phyloP scores from a whole-genome alignment of 2,888 invertebrate genomes.

The Coremacera marginata region DNA sequence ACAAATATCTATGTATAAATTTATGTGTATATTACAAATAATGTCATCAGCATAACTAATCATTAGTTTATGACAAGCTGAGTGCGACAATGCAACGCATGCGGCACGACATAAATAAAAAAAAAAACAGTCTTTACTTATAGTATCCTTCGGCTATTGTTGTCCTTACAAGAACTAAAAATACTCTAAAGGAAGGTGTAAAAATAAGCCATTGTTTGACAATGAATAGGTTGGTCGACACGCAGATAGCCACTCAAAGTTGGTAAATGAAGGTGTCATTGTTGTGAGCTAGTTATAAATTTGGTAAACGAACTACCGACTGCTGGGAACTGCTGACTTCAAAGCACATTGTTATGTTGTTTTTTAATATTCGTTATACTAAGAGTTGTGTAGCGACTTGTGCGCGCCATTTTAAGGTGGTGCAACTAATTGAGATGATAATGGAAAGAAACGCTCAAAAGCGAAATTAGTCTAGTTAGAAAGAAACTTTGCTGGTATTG shows the following conservation, averaged over 20 bases:
- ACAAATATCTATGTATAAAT: not conserved
- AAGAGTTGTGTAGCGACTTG: not conserved
- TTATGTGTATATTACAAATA: slow-evolving; percentile 39
- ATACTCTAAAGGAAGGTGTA: slow-evolving; percentile 11
- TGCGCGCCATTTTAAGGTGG: slow-evolving; percentile 4
- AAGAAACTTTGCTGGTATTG: not conserved
- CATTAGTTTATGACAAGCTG: slow-evolving; percentile 39
- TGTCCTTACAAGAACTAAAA: not conserved
- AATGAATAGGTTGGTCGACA: not conserved
- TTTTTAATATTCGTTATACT: not conserved
- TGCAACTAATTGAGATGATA: slow-evolving; percentile 25
- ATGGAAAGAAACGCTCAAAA: not conserved
- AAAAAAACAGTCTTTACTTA: slow-evolving; percentile 8
- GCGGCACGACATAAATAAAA: slow-evolving; percentile 21
- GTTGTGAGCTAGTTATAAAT: not conserved
- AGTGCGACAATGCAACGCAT: not conserved
- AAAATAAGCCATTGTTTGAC: slow-evolving; percentile 33
- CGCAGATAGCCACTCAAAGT: slow-evolving; percentile 17
- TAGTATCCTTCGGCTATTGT: slow-evolving; percentile 18
- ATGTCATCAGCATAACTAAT: slow-evolving; percentile 48
- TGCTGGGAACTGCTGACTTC: not conserved
- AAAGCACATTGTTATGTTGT: slow-evolving; percentile 1
- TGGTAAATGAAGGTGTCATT: slow-evolving; percentile 36
- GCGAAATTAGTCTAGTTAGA: slow-evolving; percentile 23
- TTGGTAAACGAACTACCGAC: not conserved